A percentile compares a stretch with the other conserved stretches of the same genome.
These are phyloP conservation scores for Epistrophe eligans DNA, from an alignment of 2,888 invertebrate genomes.

Conservation along the genomic window DNA sequence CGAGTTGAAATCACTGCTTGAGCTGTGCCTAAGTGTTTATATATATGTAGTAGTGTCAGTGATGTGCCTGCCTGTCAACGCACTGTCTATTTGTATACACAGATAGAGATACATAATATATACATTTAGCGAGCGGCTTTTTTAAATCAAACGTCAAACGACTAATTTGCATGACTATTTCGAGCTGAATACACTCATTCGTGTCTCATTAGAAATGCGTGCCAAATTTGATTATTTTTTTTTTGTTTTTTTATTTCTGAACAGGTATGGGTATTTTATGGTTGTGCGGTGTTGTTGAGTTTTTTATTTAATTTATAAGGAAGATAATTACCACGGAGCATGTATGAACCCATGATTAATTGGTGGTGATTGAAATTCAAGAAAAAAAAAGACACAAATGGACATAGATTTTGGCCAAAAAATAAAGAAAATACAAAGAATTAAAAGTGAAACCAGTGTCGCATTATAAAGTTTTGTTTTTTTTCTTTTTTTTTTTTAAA, in stretches of 20 bases:
- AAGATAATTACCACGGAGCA: conserved; percentile 34
- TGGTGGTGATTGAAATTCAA: conserved; percentile 68
- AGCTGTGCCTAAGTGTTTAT: neutral
- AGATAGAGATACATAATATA: too few relatives aligned
- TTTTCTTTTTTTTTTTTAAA: conserved; percentile 52
- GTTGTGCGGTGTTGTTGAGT: neutral
- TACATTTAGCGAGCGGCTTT: conserved; percentile 25
- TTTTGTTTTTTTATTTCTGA: conserved; percentile 25
- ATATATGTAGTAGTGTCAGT: neutral
- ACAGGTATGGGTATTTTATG: too few relatives aligned
- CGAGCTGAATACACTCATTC: conserved; percentile 63
- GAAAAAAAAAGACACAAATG: conserved; percentile 37
- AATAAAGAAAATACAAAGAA: neutral
- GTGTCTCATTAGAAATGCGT: conserved; percentile 71
- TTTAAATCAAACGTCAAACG: conserved; percentile 67
- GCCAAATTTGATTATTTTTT: conserved; percentile 64
- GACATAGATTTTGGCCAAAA: conserved; percentile 34
- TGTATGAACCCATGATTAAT: conserved; percentile 66
- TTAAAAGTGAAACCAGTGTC: conserved; percentile 7
- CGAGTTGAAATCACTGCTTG: conserved; percentile 24
- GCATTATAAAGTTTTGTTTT: conserved; percentile 56
- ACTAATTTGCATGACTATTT: conserved; percentile 73
- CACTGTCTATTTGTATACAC: conserved; percentile 12
- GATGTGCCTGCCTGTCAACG: conserved; percentile 55
- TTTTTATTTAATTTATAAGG: neutral